Evolutionary conservation across 2,888 invertebrate genomes (phyloP).

Genomic region (Oscheius sp.): DNA sequence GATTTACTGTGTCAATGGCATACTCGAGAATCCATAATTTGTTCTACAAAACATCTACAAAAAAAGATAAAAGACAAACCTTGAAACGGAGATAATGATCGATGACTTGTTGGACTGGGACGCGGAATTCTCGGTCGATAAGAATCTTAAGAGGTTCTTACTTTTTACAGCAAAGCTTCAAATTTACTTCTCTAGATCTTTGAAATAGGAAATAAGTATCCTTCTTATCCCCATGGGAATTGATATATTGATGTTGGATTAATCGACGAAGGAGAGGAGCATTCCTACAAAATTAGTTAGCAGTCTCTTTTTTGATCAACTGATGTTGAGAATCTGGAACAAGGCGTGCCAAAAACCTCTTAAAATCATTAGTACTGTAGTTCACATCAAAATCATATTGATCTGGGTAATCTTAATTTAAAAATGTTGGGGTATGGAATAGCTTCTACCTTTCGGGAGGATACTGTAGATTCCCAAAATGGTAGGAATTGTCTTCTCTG

Average conservation of each 20-base stretch:
- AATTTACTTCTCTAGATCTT: slow-evolving; percentile 4
- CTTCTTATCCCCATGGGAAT: slow-evolving; percentile 33
- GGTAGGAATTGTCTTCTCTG: slow-evolving; percentile 27
- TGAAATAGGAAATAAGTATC: slow-evolving; percentile 35
- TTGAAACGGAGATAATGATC: slow-evolving; percentile 22
- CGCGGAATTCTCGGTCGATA: slow-evolving; percentile 28
- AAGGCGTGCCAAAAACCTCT: slow-evolving; percentile 35
- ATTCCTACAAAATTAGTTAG: slow-evolving; percentile 12
- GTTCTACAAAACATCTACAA: background rate
- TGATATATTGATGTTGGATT: slow-evolving; percentile 36
- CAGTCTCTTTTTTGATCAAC: background rate
- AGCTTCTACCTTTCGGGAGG: background rate
- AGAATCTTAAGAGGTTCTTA: slow-evolving; percentile 27
- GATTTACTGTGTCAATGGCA: slow-evolving; percentile 20
- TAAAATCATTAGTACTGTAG: slow-evolving; percentile 30
- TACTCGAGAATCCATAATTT: slow-evolving; percentile 36
- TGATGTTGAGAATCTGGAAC: slow-evolving; percentile 33
- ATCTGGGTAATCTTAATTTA: slow-evolving; percentile 23
- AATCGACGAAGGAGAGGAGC: slow-evolving; percentile 35
- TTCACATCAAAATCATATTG: slow-evolving; percentile 22
- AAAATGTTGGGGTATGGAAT: background rate
- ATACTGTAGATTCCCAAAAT: slow-evolving; percentile 24
- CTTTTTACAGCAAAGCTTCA: too few species aligned
- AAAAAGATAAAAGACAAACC: background rate
- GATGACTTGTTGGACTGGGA: slow-evolving; percentile 26